Evolutionary conservation across 1,140 invertebrate species (phyloP).

Genomic region (Tetramorium alpestre): DNA sequence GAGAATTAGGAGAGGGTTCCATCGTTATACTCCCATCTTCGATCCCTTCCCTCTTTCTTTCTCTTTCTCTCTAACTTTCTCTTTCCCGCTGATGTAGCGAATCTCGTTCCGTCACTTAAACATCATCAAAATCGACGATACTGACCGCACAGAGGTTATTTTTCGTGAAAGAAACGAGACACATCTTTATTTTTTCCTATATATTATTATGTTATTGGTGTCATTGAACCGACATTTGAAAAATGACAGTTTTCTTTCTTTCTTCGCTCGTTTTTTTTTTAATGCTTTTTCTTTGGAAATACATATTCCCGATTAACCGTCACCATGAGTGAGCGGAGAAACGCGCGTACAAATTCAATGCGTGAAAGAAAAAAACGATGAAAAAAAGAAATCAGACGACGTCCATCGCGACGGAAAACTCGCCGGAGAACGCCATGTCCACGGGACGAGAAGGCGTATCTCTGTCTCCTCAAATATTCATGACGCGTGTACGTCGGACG

Average conservation of each 20-base stretch:
- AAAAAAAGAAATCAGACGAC: constrained; percentile 39
- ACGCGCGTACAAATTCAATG: not conserved
- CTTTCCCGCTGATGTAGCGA: not conserved
- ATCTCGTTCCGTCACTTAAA: constrained; percentile 9
- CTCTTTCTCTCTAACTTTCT: not conserved
- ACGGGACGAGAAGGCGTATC: constrained; percentile 61
- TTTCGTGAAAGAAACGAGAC: not conserved
- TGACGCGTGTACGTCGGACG: constrained; percentile 35
- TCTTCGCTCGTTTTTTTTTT: not conserved
- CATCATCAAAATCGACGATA: not conserved
- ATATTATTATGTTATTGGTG: too few species aligned
- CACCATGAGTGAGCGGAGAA: not conserved
- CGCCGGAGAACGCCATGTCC: constrained; percentile 35
- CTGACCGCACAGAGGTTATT: not conserved
- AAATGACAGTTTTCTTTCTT: not conserved
- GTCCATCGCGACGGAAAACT: constrained; percentile 46
- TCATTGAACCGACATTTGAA: constrained; percentile 1
- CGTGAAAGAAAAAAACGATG: not conserved
- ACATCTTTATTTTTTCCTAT: not conserved
- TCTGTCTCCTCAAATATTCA: constrained; percentile 65
- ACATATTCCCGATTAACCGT: constrained; percentile 8
- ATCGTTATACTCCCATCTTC: constrained; percentile 74
- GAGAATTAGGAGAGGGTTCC: constrained; percentile 73
- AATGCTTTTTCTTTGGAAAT: too few species aligned
- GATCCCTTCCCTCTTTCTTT: constrained; percentile 23